These are phyloP conservation scores for Dichetophora obliterata DNA, from an alignment of 2,888 invertebrate species.

Conservation along the genomic window DNA sequence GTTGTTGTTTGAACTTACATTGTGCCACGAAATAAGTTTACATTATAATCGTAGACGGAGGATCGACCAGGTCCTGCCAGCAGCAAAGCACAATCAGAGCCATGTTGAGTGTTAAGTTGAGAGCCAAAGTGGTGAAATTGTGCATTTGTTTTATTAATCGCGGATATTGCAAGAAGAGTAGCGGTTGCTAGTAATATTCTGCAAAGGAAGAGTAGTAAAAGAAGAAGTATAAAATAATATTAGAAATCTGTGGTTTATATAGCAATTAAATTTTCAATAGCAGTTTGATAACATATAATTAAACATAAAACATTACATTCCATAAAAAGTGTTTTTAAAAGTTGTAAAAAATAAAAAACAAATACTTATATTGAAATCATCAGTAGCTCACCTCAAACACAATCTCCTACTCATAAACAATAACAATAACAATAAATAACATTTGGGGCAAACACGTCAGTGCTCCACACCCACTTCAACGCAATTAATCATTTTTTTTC, in stretches of 20 bases:
- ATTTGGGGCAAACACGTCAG: too few species aligned
- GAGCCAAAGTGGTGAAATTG: conserved; percentile 65
- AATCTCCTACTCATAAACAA: too few species aligned
- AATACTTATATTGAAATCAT: neutral
- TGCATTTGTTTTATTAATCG: conserved; percentile 46
- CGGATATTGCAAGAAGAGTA: conserved; percentile 46
- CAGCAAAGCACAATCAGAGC: conserved; percentile 82
- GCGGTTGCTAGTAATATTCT: conserved; percentile 61
- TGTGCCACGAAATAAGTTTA: conserved; percentile 84
- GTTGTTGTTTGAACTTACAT: conserved; percentile 77
- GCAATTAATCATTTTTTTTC: conserved; percentile 6
- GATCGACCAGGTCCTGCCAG: conserved; percentile 83
- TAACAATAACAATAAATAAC: too few species aligned
- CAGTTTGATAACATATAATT: too few species aligned
- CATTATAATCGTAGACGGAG: conserved; percentile 86
- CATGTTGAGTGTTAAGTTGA: conserved; percentile 63
- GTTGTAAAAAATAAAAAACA: neutral
- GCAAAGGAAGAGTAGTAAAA: conserved; percentile 48
- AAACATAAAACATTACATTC: too few species aligned
- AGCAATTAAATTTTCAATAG: too few species aligned
- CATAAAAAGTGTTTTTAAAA: too few species aligned
- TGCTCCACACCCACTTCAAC: neutral
- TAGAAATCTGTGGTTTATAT: neutral
- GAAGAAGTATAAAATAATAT: conserved; percentile 11
- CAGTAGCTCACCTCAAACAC: too few species aligned